A percentile compares a stretch with the other conserved stretches of the same genome.
phyloP scores from a whole-genome alignment of 2,113 vertebrate species.

The Clarias macrocephalus region DNA sequence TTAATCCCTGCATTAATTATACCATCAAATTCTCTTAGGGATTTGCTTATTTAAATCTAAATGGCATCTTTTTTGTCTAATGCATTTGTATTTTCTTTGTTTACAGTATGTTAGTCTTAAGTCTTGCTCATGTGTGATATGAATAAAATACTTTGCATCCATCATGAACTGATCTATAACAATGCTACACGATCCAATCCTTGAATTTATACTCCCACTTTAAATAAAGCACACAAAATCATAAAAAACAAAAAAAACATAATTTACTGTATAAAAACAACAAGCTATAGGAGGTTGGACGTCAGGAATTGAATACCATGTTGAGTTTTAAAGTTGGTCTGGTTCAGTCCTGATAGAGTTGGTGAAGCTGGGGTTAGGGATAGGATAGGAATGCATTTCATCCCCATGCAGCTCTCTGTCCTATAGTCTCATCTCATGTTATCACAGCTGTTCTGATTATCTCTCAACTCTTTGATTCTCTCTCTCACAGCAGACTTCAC shows the following conservation, averaged over 20 bases:
- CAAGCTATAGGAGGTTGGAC: neutral
- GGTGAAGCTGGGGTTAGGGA: neutral
- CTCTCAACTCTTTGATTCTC: neutral
- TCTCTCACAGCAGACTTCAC: conserved; percentile 1
- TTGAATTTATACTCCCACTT: neutral
- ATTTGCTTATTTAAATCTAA: no score
- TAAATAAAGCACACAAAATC: neutral
- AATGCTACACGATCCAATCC: neutral
- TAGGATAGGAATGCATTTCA: neutral
- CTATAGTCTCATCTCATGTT: neutral
- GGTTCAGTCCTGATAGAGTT: neutral
- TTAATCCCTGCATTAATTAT: no score
- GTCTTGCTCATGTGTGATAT: no score
- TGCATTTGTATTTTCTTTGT: no score
- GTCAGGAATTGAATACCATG: neutral
- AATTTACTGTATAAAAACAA: neutral
- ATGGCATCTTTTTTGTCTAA: no score
- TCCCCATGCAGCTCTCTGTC: neutral
- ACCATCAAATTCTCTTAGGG: no score
- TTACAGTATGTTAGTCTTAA: no score
- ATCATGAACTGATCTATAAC: no score
- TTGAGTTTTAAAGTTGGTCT: neutral
- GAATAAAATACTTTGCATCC: no score
- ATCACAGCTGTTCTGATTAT: conserved; percentile 1
- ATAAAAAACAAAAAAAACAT: neutral